Base-by-base conservation (phyloP, 2,797 vertebrate species). In the Spinus olivaceus region DNA sequence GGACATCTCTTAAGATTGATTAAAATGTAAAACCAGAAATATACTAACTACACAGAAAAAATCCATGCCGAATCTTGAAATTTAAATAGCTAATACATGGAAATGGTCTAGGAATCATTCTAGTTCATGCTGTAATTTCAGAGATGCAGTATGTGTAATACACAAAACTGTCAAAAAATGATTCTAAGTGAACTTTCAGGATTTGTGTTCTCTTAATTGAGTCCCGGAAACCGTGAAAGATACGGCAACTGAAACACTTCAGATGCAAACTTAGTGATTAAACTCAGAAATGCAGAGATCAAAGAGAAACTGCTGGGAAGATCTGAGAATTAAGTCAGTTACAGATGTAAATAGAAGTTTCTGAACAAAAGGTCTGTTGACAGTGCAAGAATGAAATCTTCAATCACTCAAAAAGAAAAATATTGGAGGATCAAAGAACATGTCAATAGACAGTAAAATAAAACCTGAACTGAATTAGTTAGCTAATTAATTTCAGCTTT, bases 211-310 rank as follows among this genome's bases (percentile, higher is more conserved):
- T 76, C 30, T 71, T 49, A 32, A 72, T 4, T 61, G 73, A 77
- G 50, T 57, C 57, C 63, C 3, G 3, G 87, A 94, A 96, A 85
- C 60, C 28, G 32, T 81, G 91, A 80, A 64, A 90, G 81, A 77
- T 80, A 67, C 0, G 0, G 77, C 70, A 84, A 79, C 72, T 74
- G 81, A 91, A 90, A 91, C 67, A 46, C 46, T 74, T 81, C 35
- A 69, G 42, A 78, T 85, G 65, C 44, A 91, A 89, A 95, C 81
- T 82, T 77, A 61, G 71, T 81, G 25, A 90, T 94, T 94, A 94
- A 94, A 90, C 49, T 61, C 81, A 88, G 91, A 96, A 93, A 91
- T 71, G 41, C 46, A 67, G 87, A 92, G 64, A 93, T 92, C 83
- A 92, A 91, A 94, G 81, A 85, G 74, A 81, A 94, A 61, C 81